These are phyloP conservation scores for Nyctereutes procyonoides DNA, from an alignment of 2,113 vertebrate genomes.

Conservation along the genomic window DNA sequence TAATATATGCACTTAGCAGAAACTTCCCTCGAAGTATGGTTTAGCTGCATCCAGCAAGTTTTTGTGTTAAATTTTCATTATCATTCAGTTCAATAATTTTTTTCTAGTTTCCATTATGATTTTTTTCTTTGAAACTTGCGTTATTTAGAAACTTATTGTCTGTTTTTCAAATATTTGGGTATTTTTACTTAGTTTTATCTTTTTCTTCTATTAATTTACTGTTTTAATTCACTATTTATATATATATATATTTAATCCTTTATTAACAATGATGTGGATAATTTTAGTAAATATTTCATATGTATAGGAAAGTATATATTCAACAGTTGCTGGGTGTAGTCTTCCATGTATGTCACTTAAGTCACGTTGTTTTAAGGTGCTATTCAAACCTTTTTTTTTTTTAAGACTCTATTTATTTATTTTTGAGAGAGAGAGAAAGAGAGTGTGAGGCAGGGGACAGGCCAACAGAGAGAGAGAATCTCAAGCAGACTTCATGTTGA, in stretches of 20 bases:
- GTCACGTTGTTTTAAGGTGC: background rate
- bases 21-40: background rate
- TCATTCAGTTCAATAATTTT: background rate
- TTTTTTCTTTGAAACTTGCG: background rate
- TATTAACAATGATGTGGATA: background rate
- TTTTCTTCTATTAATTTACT: background rate
- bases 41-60: background rate
- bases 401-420: no score
- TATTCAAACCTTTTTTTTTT: background rate
- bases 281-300: background rate
- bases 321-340: background rate
- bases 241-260: background rate
- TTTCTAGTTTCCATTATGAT: background rate
- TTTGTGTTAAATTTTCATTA: background rate
- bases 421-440: no score
- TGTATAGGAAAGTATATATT: background rate
- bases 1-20: background rate
- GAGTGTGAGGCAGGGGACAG: no score
- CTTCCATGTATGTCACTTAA: background rate
- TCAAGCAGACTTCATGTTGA: no score
- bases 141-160: background rate
- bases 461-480: no score
- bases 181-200: background rate
- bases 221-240: background rate
- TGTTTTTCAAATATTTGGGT: background rate